Conservation (phyloP, 2,888 invertebrate genomes). For the Drosophila mercatorum region DNA sequence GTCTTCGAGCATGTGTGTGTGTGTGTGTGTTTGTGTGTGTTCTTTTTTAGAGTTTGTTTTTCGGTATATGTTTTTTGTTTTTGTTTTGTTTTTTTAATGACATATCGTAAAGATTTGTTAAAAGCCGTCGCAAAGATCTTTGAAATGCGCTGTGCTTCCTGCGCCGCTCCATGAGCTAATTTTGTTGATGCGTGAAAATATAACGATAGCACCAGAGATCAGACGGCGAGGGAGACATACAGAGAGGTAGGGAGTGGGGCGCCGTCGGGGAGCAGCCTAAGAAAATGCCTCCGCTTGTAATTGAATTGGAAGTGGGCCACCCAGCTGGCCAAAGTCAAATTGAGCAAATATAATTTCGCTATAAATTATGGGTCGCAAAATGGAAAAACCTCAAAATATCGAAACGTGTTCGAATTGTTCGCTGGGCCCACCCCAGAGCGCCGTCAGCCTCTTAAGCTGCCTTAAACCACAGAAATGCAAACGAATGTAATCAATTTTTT, state of each 20-base stretch:
- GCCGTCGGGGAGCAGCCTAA: background rate
- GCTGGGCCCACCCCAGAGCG: slow-evolving; percentile 45
- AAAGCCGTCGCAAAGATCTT: slow-evolving; percentile 73
- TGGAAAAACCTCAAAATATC: slow-evolving; percentile 75
- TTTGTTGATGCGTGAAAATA: slow-evolving; percentile 65
- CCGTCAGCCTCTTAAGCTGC: background rate
- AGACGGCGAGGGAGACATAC: background rate
- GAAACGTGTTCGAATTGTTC: slow-evolving; percentile 77
- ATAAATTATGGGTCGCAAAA: slow-evolving; percentile 69
- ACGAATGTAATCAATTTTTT: slow-evolving; percentile 64
- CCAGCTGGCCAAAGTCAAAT: slow-evolving; percentile 56
- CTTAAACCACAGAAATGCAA: slow-evolving; percentile 50
- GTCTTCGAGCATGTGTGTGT: slow-evolving; percentile 15
- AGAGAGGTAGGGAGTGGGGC: background rate
- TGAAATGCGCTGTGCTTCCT: slow-evolving; percentile 72
- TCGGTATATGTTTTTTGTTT: slow-evolving; percentile 23
- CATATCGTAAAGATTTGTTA: slow-evolving; percentile 80
- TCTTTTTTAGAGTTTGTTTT: slow-evolving; percentile 34
- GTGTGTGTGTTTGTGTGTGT: slow-evolving; percentile 19
- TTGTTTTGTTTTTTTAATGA: slow-evolving; percentile 67
- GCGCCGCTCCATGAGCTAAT: slow-evolving; percentile 61
- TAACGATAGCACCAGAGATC: slow-evolving; percentile 28
- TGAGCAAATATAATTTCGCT: slow-evolving; percentile 72
- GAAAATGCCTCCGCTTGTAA: slow-evolving; percentile 38
- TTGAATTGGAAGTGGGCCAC: slow-evolving; percentile 55